Evolutionary conservation across 2,888 invertebrate genomes (phyloP).

Genomic region (Acanthosepion pharaonis): DNA sequence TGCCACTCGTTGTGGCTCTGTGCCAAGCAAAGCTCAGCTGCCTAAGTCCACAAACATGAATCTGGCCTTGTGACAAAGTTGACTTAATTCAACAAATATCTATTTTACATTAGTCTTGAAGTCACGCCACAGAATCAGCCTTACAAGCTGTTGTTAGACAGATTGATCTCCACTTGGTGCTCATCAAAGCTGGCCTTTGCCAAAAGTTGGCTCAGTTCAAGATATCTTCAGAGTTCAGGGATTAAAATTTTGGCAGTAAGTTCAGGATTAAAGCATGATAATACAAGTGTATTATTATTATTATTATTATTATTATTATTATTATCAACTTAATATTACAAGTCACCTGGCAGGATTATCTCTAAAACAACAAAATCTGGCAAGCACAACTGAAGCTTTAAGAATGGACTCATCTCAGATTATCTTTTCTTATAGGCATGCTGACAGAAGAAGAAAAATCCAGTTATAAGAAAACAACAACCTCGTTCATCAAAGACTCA

Average conservation of each 20-base stretch:
- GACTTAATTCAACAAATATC: too few relatives aligned
- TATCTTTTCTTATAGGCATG: neutral
- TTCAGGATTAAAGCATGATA: neutral
- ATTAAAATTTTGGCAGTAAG: neutral
- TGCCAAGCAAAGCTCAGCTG: too few relatives aligned
- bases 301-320: too few relatives aligned
- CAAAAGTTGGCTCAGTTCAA: too few relatives aligned
- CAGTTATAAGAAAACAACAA: neutral
- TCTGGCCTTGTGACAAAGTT: too few relatives aligned
- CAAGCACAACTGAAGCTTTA: neutral
- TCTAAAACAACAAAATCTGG: neutral
- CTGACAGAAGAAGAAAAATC: neutral
- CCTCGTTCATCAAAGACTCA: neutral
- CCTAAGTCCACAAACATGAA: too few relatives aligned
- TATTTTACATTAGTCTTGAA: too few relatives aligned
- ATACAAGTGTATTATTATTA: neutral
- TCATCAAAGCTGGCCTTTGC: too few relatives aligned
- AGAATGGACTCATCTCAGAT: neutral
- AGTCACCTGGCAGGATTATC: neutral
- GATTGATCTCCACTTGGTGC: too few relatives aligned
- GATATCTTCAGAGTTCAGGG: neutral
- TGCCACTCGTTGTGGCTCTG: too few relatives aligned
- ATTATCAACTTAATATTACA: neutral
- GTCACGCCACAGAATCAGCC: too few relatives aligned
- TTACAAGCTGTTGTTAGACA: too few relatives aligned